These are phyloP conservation scores for Archaeoteleia sp. DNA, from an alignment of 2,888 invertebrate species.

Conservation along the genomic window DNA sequence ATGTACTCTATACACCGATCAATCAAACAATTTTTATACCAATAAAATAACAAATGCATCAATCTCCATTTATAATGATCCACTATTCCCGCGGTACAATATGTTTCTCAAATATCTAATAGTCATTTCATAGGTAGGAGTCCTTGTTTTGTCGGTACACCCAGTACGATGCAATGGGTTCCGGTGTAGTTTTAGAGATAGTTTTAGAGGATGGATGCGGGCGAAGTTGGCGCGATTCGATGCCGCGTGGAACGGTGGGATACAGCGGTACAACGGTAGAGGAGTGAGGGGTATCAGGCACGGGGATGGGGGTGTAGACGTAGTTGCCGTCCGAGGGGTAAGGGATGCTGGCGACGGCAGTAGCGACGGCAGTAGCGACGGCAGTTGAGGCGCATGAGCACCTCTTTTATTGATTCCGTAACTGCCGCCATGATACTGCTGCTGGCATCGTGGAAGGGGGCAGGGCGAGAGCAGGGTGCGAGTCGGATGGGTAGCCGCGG, in stretches of 20 bases:
- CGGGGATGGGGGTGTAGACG: slow-evolving; percentile 38
- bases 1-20: too few relatives aligned
- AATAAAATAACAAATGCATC: too few relatives aligned
- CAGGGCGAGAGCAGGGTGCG: slow-evolving; percentile 55
- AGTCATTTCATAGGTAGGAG: slow-evolving; percentile 3
- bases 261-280: slow-evolving; percentile 27
- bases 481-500: slow-evolving; percentile 54
- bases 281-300: slow-evolving; percentile 36
- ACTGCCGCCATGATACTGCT: slow-evolving; percentile 75
- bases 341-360: slow-evolving; percentile 54
- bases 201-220: slow-evolving; percentile 64
- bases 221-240: slow-evolving; percentile 70
- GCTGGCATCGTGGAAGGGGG: slow-evolving; percentile 60
- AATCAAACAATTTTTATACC: too few relatives aligned
- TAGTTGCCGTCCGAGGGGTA: slow-evolving; percentile 31
- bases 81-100: not conserved
- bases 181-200: slow-evolving; percentile 71
- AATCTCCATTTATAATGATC: too few relatives aligned
- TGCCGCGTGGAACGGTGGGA: slow-evolving; percentile 54
- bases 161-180: slow-evolving; percentile 58
- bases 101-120: not conserved
- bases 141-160: slow-evolving; percentile 60
- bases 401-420: slow-evolving; percentile 76
- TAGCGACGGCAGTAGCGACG: slow-evolving; percentile 59
- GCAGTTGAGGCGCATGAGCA: slow-evolving; percentile 75